Evolutionary conservation across 2,113 vertebrate genomes (phyloP).

Genomic region (Mungos mungo): DNA sequence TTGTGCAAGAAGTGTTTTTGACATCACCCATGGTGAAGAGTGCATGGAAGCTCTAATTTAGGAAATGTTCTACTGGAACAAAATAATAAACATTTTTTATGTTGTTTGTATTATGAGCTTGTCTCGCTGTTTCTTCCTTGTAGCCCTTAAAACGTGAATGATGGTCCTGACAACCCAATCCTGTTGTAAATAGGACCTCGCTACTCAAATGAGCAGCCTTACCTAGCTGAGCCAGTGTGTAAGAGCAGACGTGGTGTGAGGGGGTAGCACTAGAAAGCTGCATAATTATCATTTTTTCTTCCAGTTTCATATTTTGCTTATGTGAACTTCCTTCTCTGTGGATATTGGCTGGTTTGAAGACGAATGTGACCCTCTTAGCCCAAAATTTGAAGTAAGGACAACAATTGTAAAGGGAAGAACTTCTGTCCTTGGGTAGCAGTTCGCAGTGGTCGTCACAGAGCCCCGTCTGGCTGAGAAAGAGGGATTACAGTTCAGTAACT

Average conservation of each 20-base stretch:
- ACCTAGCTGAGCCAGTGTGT: not conserved
- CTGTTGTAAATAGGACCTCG: not conserved
- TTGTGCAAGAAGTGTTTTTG: constrained; percentile 85
- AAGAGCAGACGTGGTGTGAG: not conserved
- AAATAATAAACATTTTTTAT: constrained; percentile 66
- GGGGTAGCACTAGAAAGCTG: not conserved
- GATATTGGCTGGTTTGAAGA: not conserved
- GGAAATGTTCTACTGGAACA: constrained; percentile 67
- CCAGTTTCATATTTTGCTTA: not conserved
- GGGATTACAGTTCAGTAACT: not conserved
- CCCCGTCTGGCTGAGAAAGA: not conserved
- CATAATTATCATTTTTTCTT: not conserved
- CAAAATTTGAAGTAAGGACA: not conserved
- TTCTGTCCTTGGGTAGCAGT: not conserved
- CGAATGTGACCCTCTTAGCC: not conserved
- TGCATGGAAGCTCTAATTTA: constrained; percentile 77
- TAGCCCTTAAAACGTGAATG: not conserved
- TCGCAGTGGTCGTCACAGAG: not conserved
- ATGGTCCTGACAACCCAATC: not conserved
- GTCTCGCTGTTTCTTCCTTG: not conserved
- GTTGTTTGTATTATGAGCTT: not conserved
- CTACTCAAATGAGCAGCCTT: not conserved
- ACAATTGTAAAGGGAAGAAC: not conserved
- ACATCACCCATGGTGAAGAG: constrained; percentile 80
- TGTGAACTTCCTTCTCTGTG: not conserved